Evolutionary conservation across 2,888 invertebrate genomes (phyloP).

Genomic region (Cyrtodaria siliqua): DNA sequence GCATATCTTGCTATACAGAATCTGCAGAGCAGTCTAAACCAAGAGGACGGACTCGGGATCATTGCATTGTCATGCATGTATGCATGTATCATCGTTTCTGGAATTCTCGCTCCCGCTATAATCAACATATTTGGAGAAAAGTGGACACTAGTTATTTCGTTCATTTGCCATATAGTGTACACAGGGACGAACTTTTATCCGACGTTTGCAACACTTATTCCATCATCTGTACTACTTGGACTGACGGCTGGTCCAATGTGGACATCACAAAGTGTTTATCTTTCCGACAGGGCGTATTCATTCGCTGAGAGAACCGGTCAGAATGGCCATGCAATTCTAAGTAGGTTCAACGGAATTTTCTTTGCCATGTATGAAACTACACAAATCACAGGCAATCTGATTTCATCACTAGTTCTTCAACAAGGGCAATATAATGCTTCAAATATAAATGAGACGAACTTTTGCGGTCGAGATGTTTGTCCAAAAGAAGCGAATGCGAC

Average conservation of each 20-base stretch:
- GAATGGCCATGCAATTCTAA: constrained; percentile 73
- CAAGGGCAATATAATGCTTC: constrained; percentile 62
- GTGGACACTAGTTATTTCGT: constrained; percentile 74
- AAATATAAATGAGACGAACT: constrained; percentile 16
- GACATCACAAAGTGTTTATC: constrained; percentile 82
- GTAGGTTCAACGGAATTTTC: constrained; percentile 81
- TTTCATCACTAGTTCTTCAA: constrained; percentile 79
- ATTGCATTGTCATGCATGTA: constrained; percentile 79
- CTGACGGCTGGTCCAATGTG: constrained; percentile 79
- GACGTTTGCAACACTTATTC: constrained; percentile 73
- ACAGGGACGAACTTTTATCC: constrained; percentile 81
- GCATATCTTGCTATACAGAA: too few species aligned
- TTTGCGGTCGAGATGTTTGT: constrained; percentile 76
- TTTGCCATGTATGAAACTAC: constrained; percentile 78
- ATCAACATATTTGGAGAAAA: constrained; percentile 78
- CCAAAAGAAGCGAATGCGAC: constrained; percentile 57
- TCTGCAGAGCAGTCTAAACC: constrained; percentile 81
- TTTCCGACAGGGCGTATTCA: constrained; percentile 77
- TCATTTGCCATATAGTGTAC: constrained; percentile 76
- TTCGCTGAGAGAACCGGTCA: constrained; percentile 69
- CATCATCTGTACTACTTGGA: constrained; percentile 80
- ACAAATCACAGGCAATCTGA: constrained; percentile 80
- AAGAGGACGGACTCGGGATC: constrained; percentile 76
- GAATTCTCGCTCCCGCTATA: constrained; percentile 76
- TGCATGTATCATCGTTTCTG: constrained; percentile 79